Conservation (phyloP, 2,113 vertebrate genomes). For the Brevimyrus niger region DNA sequence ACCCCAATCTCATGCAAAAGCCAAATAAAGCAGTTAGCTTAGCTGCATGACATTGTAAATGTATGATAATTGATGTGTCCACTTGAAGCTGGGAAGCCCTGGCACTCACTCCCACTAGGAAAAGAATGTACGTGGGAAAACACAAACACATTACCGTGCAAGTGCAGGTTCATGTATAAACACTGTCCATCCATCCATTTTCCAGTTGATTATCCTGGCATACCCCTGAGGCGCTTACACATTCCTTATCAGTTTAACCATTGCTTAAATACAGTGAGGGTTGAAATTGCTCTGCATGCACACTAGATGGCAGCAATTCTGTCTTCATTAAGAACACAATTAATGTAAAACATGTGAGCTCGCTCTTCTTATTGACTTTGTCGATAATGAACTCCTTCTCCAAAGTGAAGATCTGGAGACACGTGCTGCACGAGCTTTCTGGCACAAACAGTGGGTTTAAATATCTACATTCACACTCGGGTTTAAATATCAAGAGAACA, state of each 20-base stretch:
- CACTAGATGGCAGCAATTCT: slow-evolving; percentile 3
- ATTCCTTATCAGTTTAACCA: background rate
- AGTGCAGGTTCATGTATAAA: background rate
- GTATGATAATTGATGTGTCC: background rate
- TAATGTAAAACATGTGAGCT: background rate
- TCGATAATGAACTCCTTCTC: background rate
- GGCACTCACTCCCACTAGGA: background rate
- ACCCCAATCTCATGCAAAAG: background rate
- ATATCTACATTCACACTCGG: background rate
- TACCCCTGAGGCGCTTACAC: background rate
- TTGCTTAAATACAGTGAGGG: background rate
- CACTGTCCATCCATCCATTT: background rate
- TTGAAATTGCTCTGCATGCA: background rate
- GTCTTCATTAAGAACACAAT: background rate
- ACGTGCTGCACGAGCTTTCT: background rate
- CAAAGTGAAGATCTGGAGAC: background rate
- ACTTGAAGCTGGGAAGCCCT: background rate
- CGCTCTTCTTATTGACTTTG: background rate
- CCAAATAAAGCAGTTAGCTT: background rate
- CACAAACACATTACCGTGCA: background rate
- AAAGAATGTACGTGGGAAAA: background rate
- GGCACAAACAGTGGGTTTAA: background rate
- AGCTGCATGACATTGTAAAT: background rate
- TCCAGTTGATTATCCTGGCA: background rate
- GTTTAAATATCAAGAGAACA: background rate